Evolutionary conservation across 2,113 vertebrate genomes (phyloP).

Genomic region (Scomber colias): DNA sequence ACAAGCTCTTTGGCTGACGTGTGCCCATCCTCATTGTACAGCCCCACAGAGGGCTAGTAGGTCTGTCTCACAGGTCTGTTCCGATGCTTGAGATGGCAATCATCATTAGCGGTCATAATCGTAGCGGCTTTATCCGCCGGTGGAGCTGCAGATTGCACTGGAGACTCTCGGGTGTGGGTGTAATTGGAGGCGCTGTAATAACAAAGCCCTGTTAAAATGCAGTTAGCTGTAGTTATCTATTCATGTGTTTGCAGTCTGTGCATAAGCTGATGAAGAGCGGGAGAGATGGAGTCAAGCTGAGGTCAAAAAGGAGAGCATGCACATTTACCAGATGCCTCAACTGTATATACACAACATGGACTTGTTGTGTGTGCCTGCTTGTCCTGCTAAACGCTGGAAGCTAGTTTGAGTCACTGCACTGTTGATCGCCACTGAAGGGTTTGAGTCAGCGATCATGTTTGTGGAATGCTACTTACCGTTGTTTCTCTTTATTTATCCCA

Average conservation of each 20-base stretch:
- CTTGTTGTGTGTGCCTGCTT: no score
- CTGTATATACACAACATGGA: background rate
- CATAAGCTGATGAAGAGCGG: background rate
- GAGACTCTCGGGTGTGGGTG: conserved; percentile 15
- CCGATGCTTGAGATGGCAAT: conserved; percentile 18
- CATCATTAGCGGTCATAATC: conserved; percentile 25
- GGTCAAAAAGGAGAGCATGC: background rate
- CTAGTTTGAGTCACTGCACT: background rate
- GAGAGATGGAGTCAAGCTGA: background rate
- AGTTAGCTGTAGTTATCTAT: conserved; percentile 9
- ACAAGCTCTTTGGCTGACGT: conserved; percentile 17
- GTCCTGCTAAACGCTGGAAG: background rate
- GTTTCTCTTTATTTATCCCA: no score
- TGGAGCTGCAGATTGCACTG: conserved; percentile 11
- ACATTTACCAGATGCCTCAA: background rate
- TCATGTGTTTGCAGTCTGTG: background rate
- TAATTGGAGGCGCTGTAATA: conserved; percentile 18
- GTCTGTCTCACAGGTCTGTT: background rate
- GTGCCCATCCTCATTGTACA: conserved; percentile 13
- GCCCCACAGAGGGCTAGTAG: background rate
- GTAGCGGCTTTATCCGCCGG: background rate
- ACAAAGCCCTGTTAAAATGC: conserved; percentile 26
- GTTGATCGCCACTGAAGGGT: background rate
- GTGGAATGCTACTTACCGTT: no score
- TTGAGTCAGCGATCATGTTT: background rate